Base-by-base conservation (phyloP, 1,140 invertebrate genomes). In the Leguminivora glycinivorella region DNA sequence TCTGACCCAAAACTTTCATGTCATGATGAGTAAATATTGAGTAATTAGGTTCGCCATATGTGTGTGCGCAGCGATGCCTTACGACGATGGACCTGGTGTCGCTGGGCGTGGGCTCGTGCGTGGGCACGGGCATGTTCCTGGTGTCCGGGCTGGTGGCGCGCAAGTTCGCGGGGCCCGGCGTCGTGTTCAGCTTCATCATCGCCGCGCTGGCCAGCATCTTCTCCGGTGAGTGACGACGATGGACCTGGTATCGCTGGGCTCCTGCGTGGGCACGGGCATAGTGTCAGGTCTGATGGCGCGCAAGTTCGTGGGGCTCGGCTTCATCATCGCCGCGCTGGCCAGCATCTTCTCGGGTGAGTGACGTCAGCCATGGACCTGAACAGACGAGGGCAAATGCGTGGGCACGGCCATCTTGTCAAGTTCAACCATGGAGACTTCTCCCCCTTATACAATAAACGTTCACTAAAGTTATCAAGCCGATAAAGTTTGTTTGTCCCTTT, bases 361-460 rank as follows among this genome's bases (percentile, higher is more conserved):
- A 97, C 96, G 66, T 98, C n/a, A 31, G 29, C 97, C 26, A 84
- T 97, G 83, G 97, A 98, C 92, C 92, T 98, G 79, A 97, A 96
- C 58, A 98, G 97, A 5, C 93, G 7, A 98, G 75, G 96, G 97
- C n/a, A 96, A 98, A 34, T 97, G 97, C 56, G 97, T 96, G 58
- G 98, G 97, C 85, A 97, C 97, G 9, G 97, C 97, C 56, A 98
- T 98, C 68, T 97, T 98, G 12, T 95, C 96, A n/a, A 96, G 97
- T 56, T 31, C 29, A 31, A 31, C 3, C 3, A 3, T 31, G 29
- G 7, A 31, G 7, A 31, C n/a, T 31, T 31, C 29, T 4, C 7
- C 29, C 29, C 29, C 7, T 31, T 4, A 4, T 31, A 4, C 29
- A 31, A 31, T 4, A 4, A 3, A 31, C 29, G 29, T 31, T n/a